Evolutionary conservation across 2,797 vertebrate species (phyloP).

Genomic region (Siniperca obscura): DNA sequence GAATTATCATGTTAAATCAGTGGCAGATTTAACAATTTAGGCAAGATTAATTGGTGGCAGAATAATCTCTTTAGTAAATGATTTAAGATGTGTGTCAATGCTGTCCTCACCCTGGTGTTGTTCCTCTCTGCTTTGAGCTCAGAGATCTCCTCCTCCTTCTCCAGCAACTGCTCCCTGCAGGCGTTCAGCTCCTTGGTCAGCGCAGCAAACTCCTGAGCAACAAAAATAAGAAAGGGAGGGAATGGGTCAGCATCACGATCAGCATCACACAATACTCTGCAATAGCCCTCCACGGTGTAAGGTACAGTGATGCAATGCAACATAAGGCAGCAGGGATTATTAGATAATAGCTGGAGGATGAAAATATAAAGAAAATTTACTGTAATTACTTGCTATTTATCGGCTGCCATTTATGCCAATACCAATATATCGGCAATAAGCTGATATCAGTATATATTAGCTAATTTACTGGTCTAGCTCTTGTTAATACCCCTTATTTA

Average conservation of each 20-base stretch:
- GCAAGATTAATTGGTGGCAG: background rate
- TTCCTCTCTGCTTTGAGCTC: slow-evolving; percentile 99
- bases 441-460: background rate
- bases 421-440: background rate
- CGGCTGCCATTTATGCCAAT: background rate
- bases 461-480: too few relatives aligned
- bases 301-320: slow-evolving; percentile 21
- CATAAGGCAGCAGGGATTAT: background rate
- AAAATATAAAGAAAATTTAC: background rate
- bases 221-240: slow-evolving; percentile 23
- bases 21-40: background rate
- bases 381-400: background rate
- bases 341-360: accelerated
- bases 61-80: background rate
- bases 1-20: background rate
- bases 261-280: slow-evolving; percentile 33
- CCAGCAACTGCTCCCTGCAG: slow-evolving; percentile 96
- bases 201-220: slow-evolving; percentile 95
- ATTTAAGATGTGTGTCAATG: background rate
- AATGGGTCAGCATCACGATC: slow-evolving; percentile 29
- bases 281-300: background rate
- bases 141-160: slow-evolving; percentile 99
- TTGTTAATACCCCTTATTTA: too few relatives aligned
- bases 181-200: slow-evolving; percentile 98
- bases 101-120: slow-evolving; percentile 95